Percentiles rank a stretch among this genome's conserved stretches.
Evolutionary conservation across 2,888 invertebrate species (phyloP).

Genomic region (Colostygia pectinataria): DNA sequence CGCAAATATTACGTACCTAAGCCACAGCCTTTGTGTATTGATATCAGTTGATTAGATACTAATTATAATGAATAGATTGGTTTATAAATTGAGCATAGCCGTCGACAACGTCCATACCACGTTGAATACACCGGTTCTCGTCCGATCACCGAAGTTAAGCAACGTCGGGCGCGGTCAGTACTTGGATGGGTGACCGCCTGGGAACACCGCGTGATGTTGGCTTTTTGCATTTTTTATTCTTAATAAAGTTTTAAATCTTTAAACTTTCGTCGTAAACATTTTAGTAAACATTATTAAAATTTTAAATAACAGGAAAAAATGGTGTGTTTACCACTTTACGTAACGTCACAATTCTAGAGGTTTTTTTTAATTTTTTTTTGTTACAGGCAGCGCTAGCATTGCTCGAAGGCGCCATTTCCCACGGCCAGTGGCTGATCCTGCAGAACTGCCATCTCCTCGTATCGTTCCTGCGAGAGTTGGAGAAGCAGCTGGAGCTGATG

Average conservation of each 20-base stretch:
- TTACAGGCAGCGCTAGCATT: slow-evolving; percentile 87
- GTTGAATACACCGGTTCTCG: slow-evolving; percentile 58
- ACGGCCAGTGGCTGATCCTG: slow-evolving; percentile 95
- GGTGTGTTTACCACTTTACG: no score
- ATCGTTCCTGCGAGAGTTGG: slow-evolving; percentile 89
- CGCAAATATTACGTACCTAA: no score
- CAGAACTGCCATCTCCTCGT: slow-evolving; percentile 96
- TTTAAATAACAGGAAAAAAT: no score
- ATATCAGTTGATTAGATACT: no score
- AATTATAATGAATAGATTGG: neutral
- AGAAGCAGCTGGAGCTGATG: slow-evolving; percentile 91
- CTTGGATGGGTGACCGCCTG: slow-evolving; percentile 64
- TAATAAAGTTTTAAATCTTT: neutral
- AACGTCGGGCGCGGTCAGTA: slow-evolving; percentile 75
- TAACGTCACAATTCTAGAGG: no score
- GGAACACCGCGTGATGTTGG: slow-evolving; percentile 58
- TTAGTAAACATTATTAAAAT: no score
- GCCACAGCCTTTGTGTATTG: no score
- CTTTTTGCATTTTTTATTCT: slow-evolving; percentile 39
- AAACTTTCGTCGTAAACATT: no score
- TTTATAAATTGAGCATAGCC: neutral
- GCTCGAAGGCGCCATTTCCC: slow-evolving; percentile 86
- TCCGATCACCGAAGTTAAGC: slow-evolving; percentile 77
- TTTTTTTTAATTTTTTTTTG: neutral
- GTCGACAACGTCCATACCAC: slow-evolving; percentile 34